Evolutionary conservation across 2,888 invertebrate genomes (phyloP), one percentile per base, ranked within the genome.

Genomic region (Epinotia demarniana): DNA sequence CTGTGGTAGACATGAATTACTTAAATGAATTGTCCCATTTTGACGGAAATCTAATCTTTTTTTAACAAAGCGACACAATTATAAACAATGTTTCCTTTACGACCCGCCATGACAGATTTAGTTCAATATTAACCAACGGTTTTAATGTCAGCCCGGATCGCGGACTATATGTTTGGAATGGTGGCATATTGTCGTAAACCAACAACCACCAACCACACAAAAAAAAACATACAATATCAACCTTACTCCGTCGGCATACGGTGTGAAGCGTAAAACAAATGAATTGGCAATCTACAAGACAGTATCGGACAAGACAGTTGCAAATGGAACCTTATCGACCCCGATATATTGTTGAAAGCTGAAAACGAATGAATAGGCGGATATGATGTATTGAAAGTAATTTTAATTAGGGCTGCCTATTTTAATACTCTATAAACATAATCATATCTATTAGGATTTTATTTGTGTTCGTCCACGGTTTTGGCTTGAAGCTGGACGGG

Each of bases 361-460:
- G 33, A 61, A 33, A 39, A 19, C 16, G 12, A 13, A 19, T 9
- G 0, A 6, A 23, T 13, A 13, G 19, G 3, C 1, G 58, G 11
- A 69, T 69, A 1, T n/a, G 69, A 23, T 23, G 16, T 58, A 12
- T 58, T 23, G 12, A 60, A 12, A 46, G 58, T 43, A 46, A 60
- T 9, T 12, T 60, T 69, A 58, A 69, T 69, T 69, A 69, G 60
- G 58, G 46, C 58, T 68, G 39, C 39, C 68, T 69, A 69, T 69
- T 69, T 69, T 69, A 60, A 69, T 46, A 58, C 57, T 4, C n/a
- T 53, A 12, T 69, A 69, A 46, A 69, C 43, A 69, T 27, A 69
- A 43, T 58, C 58, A 46, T 58, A 60, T 69, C 58, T 60, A 69
- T 58, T 69, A 60, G 58, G 16, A n/a, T 69, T 60, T 60, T 58